Base-by-base conservation (phyloP, 1,140 invertebrate genomes). In the Aleiodes sp. region DNA sequence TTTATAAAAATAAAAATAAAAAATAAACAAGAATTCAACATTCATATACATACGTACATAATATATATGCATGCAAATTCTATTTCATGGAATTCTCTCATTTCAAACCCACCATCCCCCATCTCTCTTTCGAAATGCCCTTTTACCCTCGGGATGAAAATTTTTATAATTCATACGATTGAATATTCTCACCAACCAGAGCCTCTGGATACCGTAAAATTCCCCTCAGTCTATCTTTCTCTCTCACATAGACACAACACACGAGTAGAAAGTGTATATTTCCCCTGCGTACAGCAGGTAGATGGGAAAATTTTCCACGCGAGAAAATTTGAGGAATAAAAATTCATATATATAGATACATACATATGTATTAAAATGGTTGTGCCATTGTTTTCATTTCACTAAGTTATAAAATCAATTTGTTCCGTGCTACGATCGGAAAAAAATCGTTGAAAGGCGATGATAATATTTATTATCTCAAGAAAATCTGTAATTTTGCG, bases 371-470 rank as follows among this genome's bases (percentile, higher is more conserved):
- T 10, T 33, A 37, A 14, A 6, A 16, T 16, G 14, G 26, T n/a
- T 63, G 16, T 37, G 35, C n/a, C 39, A 57, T 33, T 52, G 24
- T 29, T 68, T 72, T 59, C 71, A 75, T 76, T 76, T 70, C 75
- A 66, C 66, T 26, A 8, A 70, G 70, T 78, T 75, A 74, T 76
- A 74, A 75, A 76, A 78, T 77, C 74, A 74, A 78, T 78, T 78
- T 76, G 72, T 75, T 77, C 75, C 74, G 72, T 61, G 70, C 64
- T 64, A 68, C 70, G n/a, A n/a, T n/a, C n/a, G n/a, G n/a, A n/a
- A n/a, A n/a, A n/a, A n/a, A n/a, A n/a, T n/a, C n/a, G n/a, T n/a
- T n/a, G n/a, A n/a, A n/a, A n/a, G n/a, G n/a, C n/a, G n/a, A n/a
- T n/a, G n/a, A n/a, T n/a, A n/a, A n/a, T n/a, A n/a, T n/a, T n/a